These are phyloP conservation scores for Brachyistius frenatus DNA, from an alignment of 2,113 vertebrate genomes.

Conservation along the genomic window DNA sequence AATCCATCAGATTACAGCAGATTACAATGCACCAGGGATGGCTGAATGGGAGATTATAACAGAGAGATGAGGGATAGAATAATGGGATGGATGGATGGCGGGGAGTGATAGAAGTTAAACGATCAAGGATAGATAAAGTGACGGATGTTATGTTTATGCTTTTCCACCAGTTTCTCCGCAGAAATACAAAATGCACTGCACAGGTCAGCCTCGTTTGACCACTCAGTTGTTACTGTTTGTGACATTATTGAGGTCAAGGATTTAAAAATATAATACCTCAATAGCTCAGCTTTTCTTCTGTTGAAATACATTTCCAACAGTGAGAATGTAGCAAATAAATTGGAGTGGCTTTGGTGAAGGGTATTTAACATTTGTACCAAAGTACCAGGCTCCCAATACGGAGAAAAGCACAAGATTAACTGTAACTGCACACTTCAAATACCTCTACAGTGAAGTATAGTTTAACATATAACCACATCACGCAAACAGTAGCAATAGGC, in stretches of 20 bases:
- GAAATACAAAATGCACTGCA: neutral
- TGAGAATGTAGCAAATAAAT: neutral
- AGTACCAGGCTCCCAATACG: neutral
- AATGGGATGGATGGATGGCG: constrained; percentile 49
- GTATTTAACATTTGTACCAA: neutral
- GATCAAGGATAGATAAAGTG: constrained; percentile 50
- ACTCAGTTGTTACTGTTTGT: neutral
- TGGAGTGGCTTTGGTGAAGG: too few species aligned
- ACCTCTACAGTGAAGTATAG: neutral
- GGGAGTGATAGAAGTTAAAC: constrained; percentile 51
- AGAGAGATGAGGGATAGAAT: constrained; percentile 59
- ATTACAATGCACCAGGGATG: constrained; percentile 70
- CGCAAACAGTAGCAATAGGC: neutral
- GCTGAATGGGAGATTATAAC: constrained; percentile 64
- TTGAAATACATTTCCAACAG: neutral
- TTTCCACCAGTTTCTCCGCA: constrained; percentile 1
- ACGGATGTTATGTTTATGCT: neutral
- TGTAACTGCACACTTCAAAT: neutral
- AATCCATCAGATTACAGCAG: constrained; percentile 80
- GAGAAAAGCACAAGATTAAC: neutral
- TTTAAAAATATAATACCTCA: neutral
- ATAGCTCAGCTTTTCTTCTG: neutral
- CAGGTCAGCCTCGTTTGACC: neutral
- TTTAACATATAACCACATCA: constrained; percentile 3
- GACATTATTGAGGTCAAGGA: neutral